These are phyloP conservation scores for Hoplostethus atlanticus DNA, from an alignment of 2,797 vertebrate genomes.

Conservation along the genomic window DNA sequence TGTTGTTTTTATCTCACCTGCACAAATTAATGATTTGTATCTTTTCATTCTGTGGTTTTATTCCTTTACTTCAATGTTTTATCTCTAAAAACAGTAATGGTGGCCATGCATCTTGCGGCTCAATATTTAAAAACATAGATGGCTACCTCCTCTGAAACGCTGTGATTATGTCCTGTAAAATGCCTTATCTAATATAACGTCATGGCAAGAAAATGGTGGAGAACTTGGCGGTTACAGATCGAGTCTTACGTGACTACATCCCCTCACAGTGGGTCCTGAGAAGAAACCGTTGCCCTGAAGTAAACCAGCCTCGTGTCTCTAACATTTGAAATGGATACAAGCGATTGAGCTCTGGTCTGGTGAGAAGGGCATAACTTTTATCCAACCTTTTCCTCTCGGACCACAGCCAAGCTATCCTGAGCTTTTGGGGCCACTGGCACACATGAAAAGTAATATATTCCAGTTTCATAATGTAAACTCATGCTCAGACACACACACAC, in stretches of 20 bases:
- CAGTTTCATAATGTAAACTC: constrained; percentile 37
- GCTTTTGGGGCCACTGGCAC: constrained; percentile 25
- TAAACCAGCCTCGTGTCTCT: constrained; percentile 2
- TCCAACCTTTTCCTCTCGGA: constrained; percentile 26
- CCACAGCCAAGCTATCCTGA: constrained; percentile 3
- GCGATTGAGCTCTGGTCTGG: constrained; percentile 17
- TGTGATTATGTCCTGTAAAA: too few relatives aligned
- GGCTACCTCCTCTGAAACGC: neutral
- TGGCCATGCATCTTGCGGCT: neutral
- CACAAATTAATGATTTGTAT: neutral
- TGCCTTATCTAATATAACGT: too few relatives aligned
- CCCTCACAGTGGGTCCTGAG: neutral
- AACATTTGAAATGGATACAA: neutral
- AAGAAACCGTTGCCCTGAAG: neutral
- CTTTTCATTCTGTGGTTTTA: neutral
- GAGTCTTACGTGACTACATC: neutral
- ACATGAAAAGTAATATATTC: constrained; percentile 49
- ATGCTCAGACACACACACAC: constrained; percentile 12
- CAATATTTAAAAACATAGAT: neutral
- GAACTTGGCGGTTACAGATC: neutral
- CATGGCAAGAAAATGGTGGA: too few relatives aligned
- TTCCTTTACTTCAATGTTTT: too few relatives aligned
- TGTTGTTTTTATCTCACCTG: neutral
- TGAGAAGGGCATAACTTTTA: constrained; percentile 21
- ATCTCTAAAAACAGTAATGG: too few relatives aligned